Evolutionary conservation across 2,797 vertebrate genomes (phyloP).

Genomic region (Sebastes flavidus): DNA sequence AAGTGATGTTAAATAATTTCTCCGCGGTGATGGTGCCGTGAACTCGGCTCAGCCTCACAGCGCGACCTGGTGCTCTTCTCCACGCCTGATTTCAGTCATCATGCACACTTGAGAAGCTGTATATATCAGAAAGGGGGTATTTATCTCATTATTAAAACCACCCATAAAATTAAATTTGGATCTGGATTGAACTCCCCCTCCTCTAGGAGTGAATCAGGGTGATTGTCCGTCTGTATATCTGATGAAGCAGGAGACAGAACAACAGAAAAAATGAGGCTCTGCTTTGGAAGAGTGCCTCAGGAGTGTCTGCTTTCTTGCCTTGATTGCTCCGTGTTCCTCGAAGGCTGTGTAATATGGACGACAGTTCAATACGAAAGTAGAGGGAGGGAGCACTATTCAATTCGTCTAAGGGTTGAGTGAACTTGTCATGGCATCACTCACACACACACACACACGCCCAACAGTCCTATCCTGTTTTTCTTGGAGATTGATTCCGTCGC

Average conservation of each 20-base stretch:
- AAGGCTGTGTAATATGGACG: constrained; percentile 54
- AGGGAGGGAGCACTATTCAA: constrained; percentile 57
- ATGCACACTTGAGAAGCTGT: constrained; percentile 49
- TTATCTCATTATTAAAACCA: constrained; percentile 31
- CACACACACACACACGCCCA: not conserved
- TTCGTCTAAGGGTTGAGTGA: constrained; percentile 65
- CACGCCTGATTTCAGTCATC: constrained; percentile 65
- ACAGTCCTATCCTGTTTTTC: constrained; percentile 34
- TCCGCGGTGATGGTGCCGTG: constrained; percentile 55
- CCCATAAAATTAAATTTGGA: constrained; percentile 31
- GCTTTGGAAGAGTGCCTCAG: constrained; percentile 53
- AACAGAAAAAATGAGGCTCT: constrained; percentile 53
- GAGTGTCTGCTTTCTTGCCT: constrained; percentile 46
- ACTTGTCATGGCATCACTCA: constrained; percentile 49
- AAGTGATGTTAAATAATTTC: constrained; percentile 81
- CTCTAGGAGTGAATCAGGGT: constrained; percentile 44
- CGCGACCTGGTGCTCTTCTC: constrained; percentile 47
- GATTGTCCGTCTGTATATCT: constrained; percentile 63
- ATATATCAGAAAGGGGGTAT: constrained; percentile 34
- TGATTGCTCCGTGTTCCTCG: constrained; percentile 60
- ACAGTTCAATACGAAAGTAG: constrained; percentile 47
- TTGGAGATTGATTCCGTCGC: constrained; percentile 50
- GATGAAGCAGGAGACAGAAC: constrained; percentile 57
- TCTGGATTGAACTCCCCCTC: constrained; percentile 27
- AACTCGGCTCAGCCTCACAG: constrained; percentile 58